These are phyloP conservation scores for Clunio marinus DNA, from an alignment of 2,888 invertebrate species.

Conservation along the genomic window DNA sequence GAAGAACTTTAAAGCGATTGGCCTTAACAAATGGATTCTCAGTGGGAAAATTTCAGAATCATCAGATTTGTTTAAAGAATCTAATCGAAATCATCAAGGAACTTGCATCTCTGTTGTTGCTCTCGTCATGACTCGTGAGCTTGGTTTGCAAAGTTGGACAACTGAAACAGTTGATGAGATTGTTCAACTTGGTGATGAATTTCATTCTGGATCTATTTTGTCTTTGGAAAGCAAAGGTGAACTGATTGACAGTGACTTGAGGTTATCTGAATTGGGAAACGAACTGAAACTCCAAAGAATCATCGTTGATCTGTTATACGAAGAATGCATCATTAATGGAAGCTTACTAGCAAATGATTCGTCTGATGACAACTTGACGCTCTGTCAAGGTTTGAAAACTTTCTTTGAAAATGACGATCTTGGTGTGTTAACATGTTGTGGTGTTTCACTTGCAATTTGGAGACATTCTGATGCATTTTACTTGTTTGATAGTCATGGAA, in stretches of 20 bases:
- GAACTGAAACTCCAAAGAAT: constrained; percentile 47
- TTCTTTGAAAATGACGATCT: constrained; percentile 47
- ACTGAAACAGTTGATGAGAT: constrained; percentile 50
- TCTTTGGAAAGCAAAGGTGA: constrained; percentile 43
- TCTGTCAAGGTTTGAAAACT: constrained; percentile 45
- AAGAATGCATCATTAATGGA: constrained; percentile 48
- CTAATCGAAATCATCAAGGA: constrained; percentile 17
- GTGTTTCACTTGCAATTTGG: constrained; percentile 58
- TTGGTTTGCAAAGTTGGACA: constrained; percentile 42
- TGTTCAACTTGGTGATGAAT: constrained; percentile 50
- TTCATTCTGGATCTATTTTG: constrained; percentile 48
- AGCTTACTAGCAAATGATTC: constrained; percentile 40
- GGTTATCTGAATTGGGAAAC: constrained; percentile 48
- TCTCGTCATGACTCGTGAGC: constrained; percentile 34
- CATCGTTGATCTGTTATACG: constrained; percentile 45
- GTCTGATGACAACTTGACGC: background rate
- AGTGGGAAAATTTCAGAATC: constrained; percentile 46
- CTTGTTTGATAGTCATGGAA: constrained; percentile 59
- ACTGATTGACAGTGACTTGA: constrained; percentile 45
- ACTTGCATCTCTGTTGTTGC: constrained; percentile 12
- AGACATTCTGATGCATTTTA: constrained; percentile 53
- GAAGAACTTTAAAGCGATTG: constrained; percentile 46
- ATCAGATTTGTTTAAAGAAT: background rate
- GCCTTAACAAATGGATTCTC: constrained; percentile 47
- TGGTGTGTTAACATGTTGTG: constrained; percentile 58